These are phyloP conservation scores for Irena cyanogastra DNA, from an alignment of 2,113 vertebrate genomes.

Conservation along the genomic window DNA sequence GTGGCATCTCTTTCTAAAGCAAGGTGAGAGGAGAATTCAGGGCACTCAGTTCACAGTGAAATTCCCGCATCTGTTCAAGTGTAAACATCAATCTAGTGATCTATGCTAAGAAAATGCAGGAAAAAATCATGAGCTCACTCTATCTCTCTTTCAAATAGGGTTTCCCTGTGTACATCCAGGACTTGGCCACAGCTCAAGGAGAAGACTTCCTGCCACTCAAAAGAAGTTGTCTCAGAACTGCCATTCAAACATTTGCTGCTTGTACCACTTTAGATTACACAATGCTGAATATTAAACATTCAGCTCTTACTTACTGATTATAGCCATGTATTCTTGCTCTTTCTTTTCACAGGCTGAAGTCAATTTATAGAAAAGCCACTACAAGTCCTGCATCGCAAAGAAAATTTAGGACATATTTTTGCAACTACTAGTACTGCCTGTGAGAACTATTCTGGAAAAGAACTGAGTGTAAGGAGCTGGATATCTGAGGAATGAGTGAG, in stretches of 20 bases:
- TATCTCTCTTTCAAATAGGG: not conserved
- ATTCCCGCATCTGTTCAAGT: not conserved
- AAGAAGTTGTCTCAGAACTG: not conserved
- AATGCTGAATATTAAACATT: not conserved
- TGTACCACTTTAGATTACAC: not conserved
- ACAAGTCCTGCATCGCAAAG: not conserved
- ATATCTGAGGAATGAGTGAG: rapidly evolving
- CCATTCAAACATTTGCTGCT: not conserved
- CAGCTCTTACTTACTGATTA: not conserved
- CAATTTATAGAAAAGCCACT: not conserved
- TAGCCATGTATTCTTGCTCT: not conserved
- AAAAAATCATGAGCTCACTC: not conserved
- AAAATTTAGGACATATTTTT: not conserved
- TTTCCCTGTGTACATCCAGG: not conserved
- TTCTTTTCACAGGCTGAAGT: not conserved
- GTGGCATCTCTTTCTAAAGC: not conserved
- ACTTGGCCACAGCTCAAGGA: not conserved
- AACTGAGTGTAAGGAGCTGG: not conserved
- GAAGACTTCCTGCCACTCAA: not conserved
- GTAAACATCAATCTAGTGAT: not conserved
- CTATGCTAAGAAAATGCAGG: not conserved
- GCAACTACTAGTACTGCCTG: not conserved
- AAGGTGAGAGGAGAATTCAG: not conserved
- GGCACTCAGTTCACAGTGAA: not conserved
- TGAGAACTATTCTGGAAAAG: not conserved